These are phyloP conservation scores for Dinothrombium tinctorium DNA, from an alignment of 1,140 invertebrate genomes.

Conservation along the genomic window DNA sequence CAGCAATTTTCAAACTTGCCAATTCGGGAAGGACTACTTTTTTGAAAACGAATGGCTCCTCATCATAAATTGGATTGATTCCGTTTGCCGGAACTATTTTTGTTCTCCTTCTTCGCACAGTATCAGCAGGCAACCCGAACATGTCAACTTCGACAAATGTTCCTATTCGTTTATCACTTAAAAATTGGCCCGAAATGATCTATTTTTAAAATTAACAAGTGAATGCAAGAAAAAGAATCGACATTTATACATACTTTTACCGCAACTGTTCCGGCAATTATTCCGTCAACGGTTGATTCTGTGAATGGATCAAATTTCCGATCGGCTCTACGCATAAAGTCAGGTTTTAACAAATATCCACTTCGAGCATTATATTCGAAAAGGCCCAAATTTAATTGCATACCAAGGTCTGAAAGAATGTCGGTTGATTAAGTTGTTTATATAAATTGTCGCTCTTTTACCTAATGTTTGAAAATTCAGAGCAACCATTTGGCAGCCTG, in stretches of 20 bases:
- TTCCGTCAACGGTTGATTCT: slow-evolving; percentile 96
- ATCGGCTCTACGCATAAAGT: slow-evolving; percentile 91
- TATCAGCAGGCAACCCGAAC: slow-evolving; percentile 95
- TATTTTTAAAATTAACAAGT: slow-evolving; percentile 15
- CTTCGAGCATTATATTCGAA: slow-evolving; percentile 95
- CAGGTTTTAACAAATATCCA: slow-evolving; percentile 86
- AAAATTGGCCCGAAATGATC: slow-evolving; percentile 63
- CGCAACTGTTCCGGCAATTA: slow-evolving; percentile 86
- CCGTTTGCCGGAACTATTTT: slow-evolving; percentile 79
- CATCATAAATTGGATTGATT: slow-evolving; percentile 85
- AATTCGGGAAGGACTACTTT: slow-evolving; percentile 93
- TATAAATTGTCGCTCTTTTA: too few relatives aligned
- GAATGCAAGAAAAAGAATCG: neutral
- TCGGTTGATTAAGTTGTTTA: too few relatives aligned
- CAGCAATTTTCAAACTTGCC: slow-evolving; percentile 77
- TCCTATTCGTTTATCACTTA: slow-evolving; percentile 81
- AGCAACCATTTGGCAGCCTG: slow-evolving; percentile 81
- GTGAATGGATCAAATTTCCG: slow-evolving; percentile 90
- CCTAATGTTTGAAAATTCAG: slow-evolving; percentile 80
- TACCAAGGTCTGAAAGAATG: slow-evolving; percentile 71
- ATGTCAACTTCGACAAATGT: slow-evolving; percentile 98
- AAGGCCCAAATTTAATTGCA: slow-evolving; percentile 95
- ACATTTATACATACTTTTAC: slow-evolving; percentile 37
- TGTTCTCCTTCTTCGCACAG: slow-evolving; percentile 82
- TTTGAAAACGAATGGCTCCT: slow-evolving; percentile 93